These are phyloP conservation scores for Drosophila malerkotliana DNA, from an alignment of 1,140 invertebrate genomes.

Conservation along the genomic window DNA sequence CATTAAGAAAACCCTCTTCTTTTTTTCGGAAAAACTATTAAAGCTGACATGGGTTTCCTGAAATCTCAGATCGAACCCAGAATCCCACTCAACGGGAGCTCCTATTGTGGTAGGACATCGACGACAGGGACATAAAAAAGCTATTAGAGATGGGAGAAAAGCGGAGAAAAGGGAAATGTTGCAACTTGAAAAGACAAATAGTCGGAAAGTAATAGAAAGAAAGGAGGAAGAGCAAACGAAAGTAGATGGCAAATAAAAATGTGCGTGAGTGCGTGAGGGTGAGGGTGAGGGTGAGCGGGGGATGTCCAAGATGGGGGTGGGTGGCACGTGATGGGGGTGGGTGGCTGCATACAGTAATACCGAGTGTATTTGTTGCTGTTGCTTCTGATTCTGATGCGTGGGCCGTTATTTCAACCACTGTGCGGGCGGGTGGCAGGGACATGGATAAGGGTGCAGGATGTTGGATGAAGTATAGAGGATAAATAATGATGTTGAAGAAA, in stretches of 20 bases:
- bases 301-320: slow-evolving; percentile 43
- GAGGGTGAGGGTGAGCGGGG: slow-evolving; percentile 16
- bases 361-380: not conserved
- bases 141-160: slow-evolving; percentile 43
- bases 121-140: slow-evolving; percentile 64
- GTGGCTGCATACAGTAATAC: not conserved
- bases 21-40: slow-evolving; percentile 5
- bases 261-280: slow-evolving; percentile 29
- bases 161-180: slow-evolving; percentile 38
- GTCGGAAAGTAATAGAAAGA: slow-evolving; percentile 42
- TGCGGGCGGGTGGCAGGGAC: slow-evolving; percentile 34
- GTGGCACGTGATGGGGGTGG: slow-evolving; percentile 20
- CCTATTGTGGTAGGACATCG: slow-evolving; percentile 64
- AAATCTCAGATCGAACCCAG: slow-evolving; percentile 2
- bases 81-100: slow-evolving; percentile 23
- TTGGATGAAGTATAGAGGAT: slow-evolving; percentile 7
- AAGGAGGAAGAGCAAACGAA: slow-evolving; percentile 26
- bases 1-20: no score
- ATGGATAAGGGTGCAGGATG: slow-evolving; percentile 26
- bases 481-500: not conserved
- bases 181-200: slow-evolving; percentile 61
- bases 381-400: slow-evolving; percentile 14
- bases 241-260: slow-evolving; percentile 48
- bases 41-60: slow-evolving; percentile 22
- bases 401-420: slow-evolving; percentile 71